Evolutionary conservation across 2,797 vertebrate genomes (phyloP).

Genomic region (Austrolebias charrua): DNA sequence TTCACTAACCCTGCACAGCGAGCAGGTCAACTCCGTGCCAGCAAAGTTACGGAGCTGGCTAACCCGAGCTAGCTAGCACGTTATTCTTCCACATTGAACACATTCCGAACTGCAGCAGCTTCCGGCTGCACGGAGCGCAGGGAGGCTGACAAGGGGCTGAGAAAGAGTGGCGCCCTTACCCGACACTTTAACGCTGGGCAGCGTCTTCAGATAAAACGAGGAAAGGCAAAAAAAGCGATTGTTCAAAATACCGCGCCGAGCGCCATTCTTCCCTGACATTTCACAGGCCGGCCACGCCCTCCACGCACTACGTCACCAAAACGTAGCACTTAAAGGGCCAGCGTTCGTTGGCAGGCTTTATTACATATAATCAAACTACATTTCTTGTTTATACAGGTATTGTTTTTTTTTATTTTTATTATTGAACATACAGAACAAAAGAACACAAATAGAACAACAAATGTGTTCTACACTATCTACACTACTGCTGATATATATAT

Average conservation of each 20-base stretch:
- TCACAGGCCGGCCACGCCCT: constrained; percentile 88
- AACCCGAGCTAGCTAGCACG: constrained; percentile 73
- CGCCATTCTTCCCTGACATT: constrained; percentile 96
- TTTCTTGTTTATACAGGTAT: too few relatives aligned
- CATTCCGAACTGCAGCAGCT: constrained; percentile 34
- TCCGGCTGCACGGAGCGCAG: constrained; percentile 18
- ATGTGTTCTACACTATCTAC: too few relatives aligned
- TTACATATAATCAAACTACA: background rate
- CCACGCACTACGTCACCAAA: constrained; percentile 45
- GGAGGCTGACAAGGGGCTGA: background rate
- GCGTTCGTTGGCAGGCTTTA: background rate
- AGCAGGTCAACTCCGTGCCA: constrained; percentile 56
- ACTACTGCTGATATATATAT: too few relatives aligned
- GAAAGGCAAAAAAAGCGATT: constrained; percentile 83
- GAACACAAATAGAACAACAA: too few relatives aligned
- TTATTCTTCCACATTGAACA: constrained; percentile 55
- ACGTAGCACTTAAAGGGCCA: constrained; percentile 61
- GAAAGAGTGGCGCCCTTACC: constrained; percentile 33
- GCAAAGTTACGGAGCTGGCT: constrained; percentile 75
- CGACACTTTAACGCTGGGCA: constrained; percentile 36
- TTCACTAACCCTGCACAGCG: constrained; percentile 41
- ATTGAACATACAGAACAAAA: too few relatives aligned
- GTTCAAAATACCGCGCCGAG: constrained; percentile 99
- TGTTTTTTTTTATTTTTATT: too few relatives aligned
- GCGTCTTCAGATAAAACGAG: constrained; percentile 70